phyloP scores from a whole-genome alignment of 2,797 vertebrate species.

The Arctocebus calabarensis region DNA sequence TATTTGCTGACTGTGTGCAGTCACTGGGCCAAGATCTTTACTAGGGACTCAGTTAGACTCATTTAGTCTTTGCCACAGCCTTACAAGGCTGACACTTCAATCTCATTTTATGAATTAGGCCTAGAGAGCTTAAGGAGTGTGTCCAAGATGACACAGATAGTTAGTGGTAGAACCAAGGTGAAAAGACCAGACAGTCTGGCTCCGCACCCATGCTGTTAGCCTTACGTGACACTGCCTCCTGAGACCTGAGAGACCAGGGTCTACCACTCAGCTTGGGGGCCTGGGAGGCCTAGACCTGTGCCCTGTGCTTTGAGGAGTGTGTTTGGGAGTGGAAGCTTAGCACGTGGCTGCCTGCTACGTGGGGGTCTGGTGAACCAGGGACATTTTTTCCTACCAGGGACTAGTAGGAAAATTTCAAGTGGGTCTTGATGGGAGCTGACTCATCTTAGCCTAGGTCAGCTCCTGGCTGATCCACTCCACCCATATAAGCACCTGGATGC shows the following conservation, averaged over 20 bases:
- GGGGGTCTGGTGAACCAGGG: background rate
- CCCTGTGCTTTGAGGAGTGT: background rate
- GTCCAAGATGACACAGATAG: background rate
- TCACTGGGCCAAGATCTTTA: rapidly evolving
- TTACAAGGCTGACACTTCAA: rapidly evolving
- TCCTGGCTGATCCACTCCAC: background rate
- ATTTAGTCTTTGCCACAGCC: rapidly evolving
- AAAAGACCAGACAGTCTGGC: background rate
- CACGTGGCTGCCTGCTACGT: background rate
- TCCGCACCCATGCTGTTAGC: background rate
- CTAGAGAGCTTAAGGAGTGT: background rate
- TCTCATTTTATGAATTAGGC: rapidly evolving
- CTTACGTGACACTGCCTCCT: rapidly evolving
- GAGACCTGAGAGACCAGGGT: background rate
- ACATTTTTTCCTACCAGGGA: too few species aligned
- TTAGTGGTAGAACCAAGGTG: background rate
- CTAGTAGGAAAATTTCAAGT: too few species aligned
- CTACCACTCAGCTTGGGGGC: rapidly evolving
- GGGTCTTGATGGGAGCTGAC: background rate
- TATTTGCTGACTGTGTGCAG: rapidly evolving
- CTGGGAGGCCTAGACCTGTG: background rate
- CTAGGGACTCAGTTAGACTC: background rate
- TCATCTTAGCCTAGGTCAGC: too few species aligned
- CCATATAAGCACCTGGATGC: background rate
- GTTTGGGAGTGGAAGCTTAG: background rate